Evolutionary conservation across 2,797 vertebrate genomes (phyloP).

Genomic region (Anabacerthia variegaticeps): DNA sequence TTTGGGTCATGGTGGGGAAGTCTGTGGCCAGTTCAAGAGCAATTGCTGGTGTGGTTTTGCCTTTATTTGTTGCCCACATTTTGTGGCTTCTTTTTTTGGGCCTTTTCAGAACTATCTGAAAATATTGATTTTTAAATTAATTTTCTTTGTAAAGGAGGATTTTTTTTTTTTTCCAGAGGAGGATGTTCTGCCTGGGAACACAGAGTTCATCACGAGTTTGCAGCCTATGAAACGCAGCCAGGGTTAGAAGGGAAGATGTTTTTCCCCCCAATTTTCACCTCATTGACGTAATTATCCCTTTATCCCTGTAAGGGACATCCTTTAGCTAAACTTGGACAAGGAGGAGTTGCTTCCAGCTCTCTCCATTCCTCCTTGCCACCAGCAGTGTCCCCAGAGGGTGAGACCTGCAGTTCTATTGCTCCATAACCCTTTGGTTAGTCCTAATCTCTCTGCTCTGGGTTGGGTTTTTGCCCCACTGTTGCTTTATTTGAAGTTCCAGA

Average conservation of each 20-base stretch:
- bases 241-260: background rate
- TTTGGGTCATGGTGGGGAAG: background rate
- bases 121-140: rapidly evolving
- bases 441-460: background rate
- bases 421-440: background rate
- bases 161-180: background rate
- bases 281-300: background rate
- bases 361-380: too few species aligned
- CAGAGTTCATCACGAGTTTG: rapidly evolving
- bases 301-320: background rate
- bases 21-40: background rate
- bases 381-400: background rate
- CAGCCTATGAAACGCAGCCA: background rate
- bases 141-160: background rate
- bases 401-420: background rate
- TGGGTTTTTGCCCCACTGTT: rapidly evolving
- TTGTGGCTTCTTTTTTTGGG: background rate
- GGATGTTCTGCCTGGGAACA: background rate
- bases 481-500: background rate
- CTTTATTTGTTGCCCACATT: background rate
- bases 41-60: background rate
- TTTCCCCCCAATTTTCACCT: background rate
- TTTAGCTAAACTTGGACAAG: background rate
- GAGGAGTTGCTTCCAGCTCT: background rate
- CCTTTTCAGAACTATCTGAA: background rate